Evolutionary conservation across 2,113 vertebrate genomes (phyloP), one percentile per base, ranked within the genome.

Genomic region (Crocuta crocuta): DNA sequence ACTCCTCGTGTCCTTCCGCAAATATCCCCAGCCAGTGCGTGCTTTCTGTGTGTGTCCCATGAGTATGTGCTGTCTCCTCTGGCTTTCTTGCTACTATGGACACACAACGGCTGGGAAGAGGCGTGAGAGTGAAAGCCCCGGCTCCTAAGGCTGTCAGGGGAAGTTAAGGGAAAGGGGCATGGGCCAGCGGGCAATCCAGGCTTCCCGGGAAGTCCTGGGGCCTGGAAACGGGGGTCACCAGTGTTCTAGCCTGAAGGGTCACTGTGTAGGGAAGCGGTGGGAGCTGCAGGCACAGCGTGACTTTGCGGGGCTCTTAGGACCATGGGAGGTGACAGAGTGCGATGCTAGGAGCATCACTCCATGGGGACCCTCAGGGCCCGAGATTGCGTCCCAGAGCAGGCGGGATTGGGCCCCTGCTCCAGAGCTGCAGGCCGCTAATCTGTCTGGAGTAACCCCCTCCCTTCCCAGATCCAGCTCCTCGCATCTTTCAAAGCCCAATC

Each of bases 1-100:
- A 17, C n/a, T 24, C 0, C 4, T 7, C 1, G 4, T 61, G 1
- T 2, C 85, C 68, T 63, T 31, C 10, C 1, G 24, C 35, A 13
- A 2, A 6, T 12, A 68, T 68, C n/a, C 76, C 53, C 45, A 17
- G 83, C 74, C 83, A 2, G 21, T 4, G 65, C 0, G 1, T 0
- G 21, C 26, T 50, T 2, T 31, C 55, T 4, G 24, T 5, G 0
- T 39, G 31, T 31, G 1, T 50, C 63, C 26, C 28, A 0, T 16
- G 21, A 39, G 39, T 12, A 0, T 71, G 39, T 33, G 17, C 66
- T 53, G 65, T 53, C n/a, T 61, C n/a, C 19, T 39, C 65, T 39
- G 61, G 19, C 39, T 63, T 5, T 31, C 24, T 53, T 63, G 55
- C 94, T 55, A 43, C 89, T 35, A 0, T 26, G 53, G 53, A n/a